Evolutionary conservation across 2,797 vertebrate species (phyloP).

Genomic region (Artibeus lituratus): DNA sequence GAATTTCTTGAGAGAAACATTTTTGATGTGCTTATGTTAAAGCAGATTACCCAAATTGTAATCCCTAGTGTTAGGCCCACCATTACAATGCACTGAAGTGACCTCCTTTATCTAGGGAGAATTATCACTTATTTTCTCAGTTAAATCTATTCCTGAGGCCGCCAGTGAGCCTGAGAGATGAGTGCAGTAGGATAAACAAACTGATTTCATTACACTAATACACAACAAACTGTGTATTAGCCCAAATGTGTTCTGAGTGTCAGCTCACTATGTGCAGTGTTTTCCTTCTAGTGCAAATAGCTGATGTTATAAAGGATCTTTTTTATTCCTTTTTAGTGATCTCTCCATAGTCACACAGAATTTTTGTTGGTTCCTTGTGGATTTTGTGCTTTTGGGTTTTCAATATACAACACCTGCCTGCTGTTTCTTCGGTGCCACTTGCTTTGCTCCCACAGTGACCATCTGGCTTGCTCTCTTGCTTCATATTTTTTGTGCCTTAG

Average conservation of each 20-base stretch:
- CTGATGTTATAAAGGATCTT: neutral
- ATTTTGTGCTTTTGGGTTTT: neutral
- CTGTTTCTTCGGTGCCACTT: constrained; percentile 84
- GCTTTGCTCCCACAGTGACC: constrained; percentile 88
- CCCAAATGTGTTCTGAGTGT: neutral
- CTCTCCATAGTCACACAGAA: neutral
- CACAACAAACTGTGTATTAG: neutral
- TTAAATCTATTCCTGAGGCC: neutral
- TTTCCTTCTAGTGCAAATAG: neutral
- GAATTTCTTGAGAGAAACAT: neutral
- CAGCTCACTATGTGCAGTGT: neutral
- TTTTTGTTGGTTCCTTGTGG: neutral
- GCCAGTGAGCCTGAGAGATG: neutral
- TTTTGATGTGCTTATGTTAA: constrained; percentile 30
- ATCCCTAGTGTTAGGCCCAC: neutral
- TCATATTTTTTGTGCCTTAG: constrained; percentile 88
- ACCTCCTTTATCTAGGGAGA: neutral
- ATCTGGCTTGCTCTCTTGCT: constrained; percentile 85
- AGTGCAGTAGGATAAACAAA: neutral
- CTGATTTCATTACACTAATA: neutral
- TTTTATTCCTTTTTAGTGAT: neutral
- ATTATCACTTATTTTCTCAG: neutral
- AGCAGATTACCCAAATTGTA: neutral
- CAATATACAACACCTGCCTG: constrained; percentile 84
- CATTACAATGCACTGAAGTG: neutral